These are phyloP conservation scores for Benitochromis conjunctus DNA, from an alignment of 2,113 vertebrate species.

Conservation along the genomic window DNA sequence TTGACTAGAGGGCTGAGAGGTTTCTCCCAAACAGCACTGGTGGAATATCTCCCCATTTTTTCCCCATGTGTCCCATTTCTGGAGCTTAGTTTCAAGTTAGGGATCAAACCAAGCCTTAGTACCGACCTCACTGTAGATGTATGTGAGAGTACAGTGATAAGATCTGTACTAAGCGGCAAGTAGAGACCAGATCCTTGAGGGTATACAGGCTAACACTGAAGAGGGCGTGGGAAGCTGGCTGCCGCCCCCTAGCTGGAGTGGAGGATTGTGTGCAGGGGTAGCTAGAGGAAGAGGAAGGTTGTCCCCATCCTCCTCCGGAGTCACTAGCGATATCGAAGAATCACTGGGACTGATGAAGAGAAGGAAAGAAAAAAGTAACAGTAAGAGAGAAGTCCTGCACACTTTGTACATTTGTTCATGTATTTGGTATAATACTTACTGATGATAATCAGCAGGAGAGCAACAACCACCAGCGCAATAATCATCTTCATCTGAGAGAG, in stretches of 20 bases:
- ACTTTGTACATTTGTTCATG: background rate
- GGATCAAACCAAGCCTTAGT: background rate
- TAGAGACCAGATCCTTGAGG: background rate
- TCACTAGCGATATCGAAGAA: conserved; percentile 72
- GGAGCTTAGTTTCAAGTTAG: background rate
- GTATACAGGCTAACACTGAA: conserved; percentile 11
- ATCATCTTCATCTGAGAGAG: conserved; percentile 89
- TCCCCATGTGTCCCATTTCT: background rate
- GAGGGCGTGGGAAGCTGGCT: conserved; percentile 21
- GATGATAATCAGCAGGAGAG: conserved; percentile 90
- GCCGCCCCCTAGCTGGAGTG: conserved; percentile 46
- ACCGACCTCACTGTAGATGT: conserved; percentile 22
- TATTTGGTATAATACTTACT: conserved; percentile 77
- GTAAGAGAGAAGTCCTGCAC: background rate
- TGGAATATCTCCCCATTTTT: background rate
- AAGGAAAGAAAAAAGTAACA: background rate
- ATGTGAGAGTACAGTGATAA: background rate
- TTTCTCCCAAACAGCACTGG: background rate
- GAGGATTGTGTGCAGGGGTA: conserved; percentile 39
- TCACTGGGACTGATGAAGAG: conserved; percentile 70
- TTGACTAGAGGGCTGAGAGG: conserved; percentile 1
- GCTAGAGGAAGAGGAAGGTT: background rate
- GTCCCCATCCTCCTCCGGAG: conserved; percentile 12
- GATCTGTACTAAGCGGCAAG: conserved; percentile 21
- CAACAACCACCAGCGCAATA: conserved; percentile 80